Evolutionary conservation across 2,797 vertebrate species (phyloP).

Genomic region (Echeneis naucrates): DNA sequence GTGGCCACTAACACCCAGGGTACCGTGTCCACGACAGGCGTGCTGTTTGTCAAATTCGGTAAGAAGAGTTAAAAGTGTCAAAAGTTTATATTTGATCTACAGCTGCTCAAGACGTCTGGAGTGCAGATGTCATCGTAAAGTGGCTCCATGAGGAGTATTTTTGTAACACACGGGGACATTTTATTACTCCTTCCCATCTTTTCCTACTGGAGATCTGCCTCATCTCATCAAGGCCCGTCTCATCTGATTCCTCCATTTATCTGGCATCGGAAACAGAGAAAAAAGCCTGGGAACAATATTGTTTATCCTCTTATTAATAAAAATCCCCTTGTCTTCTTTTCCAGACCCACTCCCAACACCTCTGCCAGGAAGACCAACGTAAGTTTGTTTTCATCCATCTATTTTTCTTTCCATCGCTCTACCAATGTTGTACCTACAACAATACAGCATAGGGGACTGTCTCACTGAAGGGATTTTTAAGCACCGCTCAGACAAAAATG

Average conservation of each 20-base stretch:
- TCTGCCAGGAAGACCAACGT: constrained; percentile 91
- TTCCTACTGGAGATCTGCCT: constrained; percentile 38
- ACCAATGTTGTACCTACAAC: constrained; percentile 23
- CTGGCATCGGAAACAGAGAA: constrained; percentile 60
- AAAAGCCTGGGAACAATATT: constrained; percentile 76
- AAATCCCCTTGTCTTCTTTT: constrained; percentile 75
- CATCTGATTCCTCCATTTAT: constrained; percentile 45
- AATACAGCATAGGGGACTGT: constrained; percentile 1
- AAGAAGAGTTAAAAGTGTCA: constrained; percentile 59
- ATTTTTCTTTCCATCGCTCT: constrained; percentile 41
- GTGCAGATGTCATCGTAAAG: constrained; percentile 5
- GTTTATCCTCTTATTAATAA: constrained; percentile 73
- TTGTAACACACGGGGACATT: constrained; percentile 28
- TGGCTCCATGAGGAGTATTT: constrained; percentile 10
- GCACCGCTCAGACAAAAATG: background rate
- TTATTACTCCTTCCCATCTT: constrained; percentile 15
- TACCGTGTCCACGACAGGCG: constrained; percentile 94
- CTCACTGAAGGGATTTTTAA: constrained; percentile 1
- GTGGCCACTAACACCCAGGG: constrained; percentile 91
- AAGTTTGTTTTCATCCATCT: constrained; percentile 83
- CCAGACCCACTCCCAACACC: constrained; percentile 94
- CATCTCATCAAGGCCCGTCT: constrained; percentile 26
- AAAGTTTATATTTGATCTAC: background rate
- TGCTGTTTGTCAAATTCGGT: constrained; percentile 98
- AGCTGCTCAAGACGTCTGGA: constrained; percentile 4